A percentile compares a stretch with the other conserved stretches of the same genome.
Conservation (phyloP, 2,797 vertebrate genomes). For the Kryptolebias ocellatus region DNA sequence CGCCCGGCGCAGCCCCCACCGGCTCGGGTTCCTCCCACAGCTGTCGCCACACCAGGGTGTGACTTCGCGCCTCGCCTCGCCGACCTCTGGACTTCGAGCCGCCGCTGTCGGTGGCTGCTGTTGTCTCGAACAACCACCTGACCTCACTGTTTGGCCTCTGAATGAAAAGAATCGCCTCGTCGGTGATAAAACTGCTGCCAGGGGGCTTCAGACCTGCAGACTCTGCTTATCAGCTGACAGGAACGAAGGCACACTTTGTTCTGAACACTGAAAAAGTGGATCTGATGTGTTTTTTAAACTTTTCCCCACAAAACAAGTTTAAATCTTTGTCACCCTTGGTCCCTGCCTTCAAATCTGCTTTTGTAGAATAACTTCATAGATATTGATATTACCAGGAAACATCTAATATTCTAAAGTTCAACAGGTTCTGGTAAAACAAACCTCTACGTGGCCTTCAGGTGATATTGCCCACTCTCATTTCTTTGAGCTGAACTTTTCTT, state of each 20-base stretch:
- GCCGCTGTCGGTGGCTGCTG: slow-evolving; percentile 44
- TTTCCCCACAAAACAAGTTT: slow-evolving; percentile 66
- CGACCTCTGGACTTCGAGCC: slow-evolving; percentile 53
- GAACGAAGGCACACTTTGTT: slow-evolving; percentile 29
- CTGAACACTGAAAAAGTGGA: slow-evolving; percentile 30
- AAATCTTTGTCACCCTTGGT: slow-evolving; percentile 74
- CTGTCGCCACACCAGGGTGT: slow-evolving; percentile 91
- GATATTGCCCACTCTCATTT: slow-evolving; percentile 47
- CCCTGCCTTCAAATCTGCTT: slow-evolving; percentile 73
- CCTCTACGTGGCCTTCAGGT: slow-evolving; percentile 77
- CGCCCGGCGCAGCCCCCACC: slow-evolving; percentile 74
- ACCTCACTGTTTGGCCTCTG: slow-evolving; percentile 71
- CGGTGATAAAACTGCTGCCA: slow-evolving; percentile 40
- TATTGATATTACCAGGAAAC: slow-evolving; percentile 47
- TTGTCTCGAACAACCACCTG: slow-evolving; percentile 75
- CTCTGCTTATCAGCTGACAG: slow-evolving; percentile 10
- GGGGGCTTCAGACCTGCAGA: slow-evolving; percentile 48
- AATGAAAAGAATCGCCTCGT: slow-evolving; percentile 46
- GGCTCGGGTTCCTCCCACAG: slow-evolving; percentile 84
- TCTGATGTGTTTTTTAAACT: slow-evolving; percentile 63
- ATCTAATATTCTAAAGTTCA: slow-evolving; percentile 37
- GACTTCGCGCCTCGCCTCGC: slow-evolving; percentile 42
- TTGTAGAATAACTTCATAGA: slow-evolving; percentile 64
- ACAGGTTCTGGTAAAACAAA: slow-evolving; percentile 52
- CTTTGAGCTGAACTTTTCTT: slow-evolving; percentile 29